Percentiles rank a stretch among this genome's conserved stretches.
These are phyloP conservation scores for Andrena cerasifolii DNA, from an alignment of 1,140 invertebrate species.

Conservation along the genomic window DNA sequence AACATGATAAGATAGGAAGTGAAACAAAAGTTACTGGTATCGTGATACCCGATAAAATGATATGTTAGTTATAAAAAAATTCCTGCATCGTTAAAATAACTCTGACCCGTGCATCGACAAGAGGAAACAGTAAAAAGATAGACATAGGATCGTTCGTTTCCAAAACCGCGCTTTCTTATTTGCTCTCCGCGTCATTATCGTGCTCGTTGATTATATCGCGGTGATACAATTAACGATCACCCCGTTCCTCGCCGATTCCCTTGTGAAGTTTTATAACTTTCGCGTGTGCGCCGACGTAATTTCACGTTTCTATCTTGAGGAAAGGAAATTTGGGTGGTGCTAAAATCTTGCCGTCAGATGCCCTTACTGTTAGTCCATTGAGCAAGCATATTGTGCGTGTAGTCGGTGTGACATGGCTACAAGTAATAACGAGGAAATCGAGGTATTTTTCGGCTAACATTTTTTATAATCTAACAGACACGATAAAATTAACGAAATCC, in stretches of 20 bases:
- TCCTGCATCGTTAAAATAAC: constrained; percentile 7
- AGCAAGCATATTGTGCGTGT: constrained; percentile 44
- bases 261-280: not conserved
- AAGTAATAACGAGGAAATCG: constrained; percentile 73
- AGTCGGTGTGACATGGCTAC: constrained; percentile 74
- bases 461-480: not conserved
- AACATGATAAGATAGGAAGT: not conserved
- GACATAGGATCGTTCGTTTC: not conserved
- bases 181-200: not conserved
- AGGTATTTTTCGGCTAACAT: constrained; percentile 64
- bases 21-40: constrained; percentile 24
- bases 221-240: constrained; percentile 11
- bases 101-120: not conserved
- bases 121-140: not conserved
- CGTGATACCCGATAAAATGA: constrained; percentile 17
- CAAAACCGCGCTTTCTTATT: not conserved
- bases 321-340: constrained; percentile 22
- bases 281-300: constrained; percentile 9
- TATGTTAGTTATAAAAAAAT: constrained; percentile 26
- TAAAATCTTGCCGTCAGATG: constrained; percentile 65
- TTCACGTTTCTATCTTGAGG: constrained; percentile 23
- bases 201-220: not conserved
- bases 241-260: not conserved
- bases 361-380: constrained; percentile 51
- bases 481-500: not conserved